A percentile compares a stretch with the other conserved stretches of the same genome.
Evolutionary conservation across 2,888 invertebrate species (phyloP).

Genomic region (Trachelus troglodyta): DNA sequence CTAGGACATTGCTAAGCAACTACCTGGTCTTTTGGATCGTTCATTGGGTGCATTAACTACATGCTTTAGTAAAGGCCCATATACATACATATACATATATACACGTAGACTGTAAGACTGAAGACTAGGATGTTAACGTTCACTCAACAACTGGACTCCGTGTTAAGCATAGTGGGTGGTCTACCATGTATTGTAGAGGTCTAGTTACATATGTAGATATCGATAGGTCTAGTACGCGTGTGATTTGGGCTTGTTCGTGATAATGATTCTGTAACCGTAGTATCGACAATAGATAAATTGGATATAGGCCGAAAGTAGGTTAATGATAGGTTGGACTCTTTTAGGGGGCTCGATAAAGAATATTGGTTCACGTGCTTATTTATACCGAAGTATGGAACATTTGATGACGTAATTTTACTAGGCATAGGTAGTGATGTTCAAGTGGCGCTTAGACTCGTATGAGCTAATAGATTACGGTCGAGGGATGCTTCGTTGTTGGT

Average conservation of each 20-base stretch:
- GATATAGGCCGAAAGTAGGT: background rate
- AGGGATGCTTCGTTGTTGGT: background rate
- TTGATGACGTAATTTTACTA: background rate
- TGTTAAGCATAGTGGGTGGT: background rate
- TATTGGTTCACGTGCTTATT: background rate
- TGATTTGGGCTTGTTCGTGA: background rate
- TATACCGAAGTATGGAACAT: background rate
- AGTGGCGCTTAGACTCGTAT: background rate
- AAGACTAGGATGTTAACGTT: background rate
- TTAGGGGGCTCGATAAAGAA: background rate
- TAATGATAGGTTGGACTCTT: background rate
- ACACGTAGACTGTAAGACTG: background rate
- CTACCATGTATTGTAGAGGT: background rate
- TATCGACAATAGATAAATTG: background rate
- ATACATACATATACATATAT: no score
- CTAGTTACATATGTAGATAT: background rate
- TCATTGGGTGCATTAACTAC: background rate
- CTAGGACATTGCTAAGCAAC: background rate
- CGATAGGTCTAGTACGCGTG: background rate
- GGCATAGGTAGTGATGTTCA: background rate
- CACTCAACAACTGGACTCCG: background rate
- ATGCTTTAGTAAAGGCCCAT: no score
- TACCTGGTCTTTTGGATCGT: background rate
- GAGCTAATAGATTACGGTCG: background rate
- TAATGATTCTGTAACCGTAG: background rate